Percentiles rank a stretch among this genome's conserved stretches.
Evolutionary conservation across 2,113 vertebrate species (phyloP).

Genomic region (Platycercus adscitus): DNA sequence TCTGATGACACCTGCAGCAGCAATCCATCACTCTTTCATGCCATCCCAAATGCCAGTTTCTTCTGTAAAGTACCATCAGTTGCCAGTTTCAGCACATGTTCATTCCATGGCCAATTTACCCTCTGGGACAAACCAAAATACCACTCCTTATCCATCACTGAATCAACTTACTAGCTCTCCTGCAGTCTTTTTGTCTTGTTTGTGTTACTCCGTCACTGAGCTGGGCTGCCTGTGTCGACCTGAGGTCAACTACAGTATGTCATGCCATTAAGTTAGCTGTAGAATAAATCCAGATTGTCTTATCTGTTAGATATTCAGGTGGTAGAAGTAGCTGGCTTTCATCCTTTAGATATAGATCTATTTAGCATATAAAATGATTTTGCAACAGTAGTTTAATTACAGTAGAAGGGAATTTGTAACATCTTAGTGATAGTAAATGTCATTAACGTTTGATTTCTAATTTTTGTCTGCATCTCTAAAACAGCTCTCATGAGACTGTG

Average conservation of each 20-base stretch:
- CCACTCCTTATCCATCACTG: neutral
- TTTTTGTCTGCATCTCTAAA: neutral
- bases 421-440: neutral
- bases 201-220: slow-evolving; percentile 70
- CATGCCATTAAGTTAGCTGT: slow-evolving; percentile 68
- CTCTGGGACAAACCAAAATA: slow-evolving; percentile 10
- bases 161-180: neutral
- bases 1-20: neutral
- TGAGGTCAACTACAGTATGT: slow-evolving; percentile 86
- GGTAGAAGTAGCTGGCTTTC: slow-evolving; percentile 26
- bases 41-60: neutral
- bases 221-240: slow-evolving; percentile 79
- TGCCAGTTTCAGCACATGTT: neutral
- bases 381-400: neutral
- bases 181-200: slow-evolving; percentile 58
- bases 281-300: slow-evolving; percentile 4
- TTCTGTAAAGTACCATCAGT: neutral
- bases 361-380: neutral
- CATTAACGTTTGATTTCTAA: neutral
- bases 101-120: neutral
- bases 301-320: neutral
- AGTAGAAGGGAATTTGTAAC: neutral
- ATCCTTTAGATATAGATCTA: neutral
- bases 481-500: slow-evolving; percentile 43
- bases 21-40: neutral